A percentile compares a stretch with the other conserved stretches of the same genome.
phyloP scores from a whole-genome alignment of 2,113 vertebrate species.

The Oreotragus oreotragus region DNA sequence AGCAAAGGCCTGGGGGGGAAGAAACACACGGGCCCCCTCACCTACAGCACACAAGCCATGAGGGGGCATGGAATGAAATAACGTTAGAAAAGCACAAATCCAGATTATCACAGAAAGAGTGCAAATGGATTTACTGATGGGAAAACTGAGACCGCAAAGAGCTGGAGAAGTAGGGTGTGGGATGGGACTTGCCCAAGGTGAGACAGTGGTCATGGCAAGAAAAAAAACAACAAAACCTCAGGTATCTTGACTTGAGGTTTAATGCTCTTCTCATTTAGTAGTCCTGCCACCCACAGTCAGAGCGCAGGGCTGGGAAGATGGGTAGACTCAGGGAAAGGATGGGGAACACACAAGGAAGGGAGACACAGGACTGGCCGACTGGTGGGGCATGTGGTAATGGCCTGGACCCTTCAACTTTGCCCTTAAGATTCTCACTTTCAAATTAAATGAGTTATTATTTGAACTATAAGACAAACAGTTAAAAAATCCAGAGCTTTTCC shows the following conservation, averaged over 20 bases:
- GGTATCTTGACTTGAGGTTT: not conserved
- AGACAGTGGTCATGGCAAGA: not conserved
- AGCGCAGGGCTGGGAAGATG: not conserved
- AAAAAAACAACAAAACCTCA: not conserved
- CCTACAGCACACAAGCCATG: not conserved
- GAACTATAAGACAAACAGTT: not conserved
- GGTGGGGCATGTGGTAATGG: not conserved
- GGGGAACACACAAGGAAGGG: accelerated
- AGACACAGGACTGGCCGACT: accelerated
- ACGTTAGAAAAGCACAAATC: not conserved
- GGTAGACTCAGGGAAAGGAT: not conserved
- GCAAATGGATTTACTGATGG: not conserved
- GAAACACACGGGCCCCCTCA: not conserved
- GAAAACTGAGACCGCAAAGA: not conserved
- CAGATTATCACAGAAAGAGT: not conserved
- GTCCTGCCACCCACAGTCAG: too few relatives aligned
- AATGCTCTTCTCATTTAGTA: not conserved
- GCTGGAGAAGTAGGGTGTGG: not conserved
- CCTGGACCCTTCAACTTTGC: not conserved
- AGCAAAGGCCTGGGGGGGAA: not conserved
- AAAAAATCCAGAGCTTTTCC: not conserved
- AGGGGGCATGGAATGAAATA: not conserved
- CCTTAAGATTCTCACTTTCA: not conserved
- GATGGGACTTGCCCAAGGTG: not conserved
- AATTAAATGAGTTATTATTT: not conserved